Base-by-base conservation (phyloP, 2,797 vertebrate species). In the Acanthis flammea region DNA sequence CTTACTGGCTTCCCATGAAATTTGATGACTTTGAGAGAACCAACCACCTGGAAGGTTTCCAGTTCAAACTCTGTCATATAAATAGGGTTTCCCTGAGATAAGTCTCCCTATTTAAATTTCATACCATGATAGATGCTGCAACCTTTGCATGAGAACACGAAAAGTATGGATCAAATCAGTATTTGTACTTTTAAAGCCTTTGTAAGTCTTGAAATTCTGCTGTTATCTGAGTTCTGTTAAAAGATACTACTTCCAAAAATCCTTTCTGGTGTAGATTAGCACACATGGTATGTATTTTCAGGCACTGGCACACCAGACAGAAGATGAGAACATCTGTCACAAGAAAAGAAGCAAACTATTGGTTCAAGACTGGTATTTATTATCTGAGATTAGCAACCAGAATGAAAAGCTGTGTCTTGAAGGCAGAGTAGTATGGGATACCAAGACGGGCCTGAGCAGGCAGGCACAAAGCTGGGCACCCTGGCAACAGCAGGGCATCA, bases 281-380 rank as follows among this genome's bases (percentile, higher is more conserved):
- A 2, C 1, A 3, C 1, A 2, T 16, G 19, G 47, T 44, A 50
- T 0, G 1, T 45, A 37, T 73, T 70, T 76, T 45, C 21, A 68
- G 47, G 25, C 33, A 65, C 9, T 22, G 25, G 10, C 21, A 51
- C 19, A 23, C 12, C 16, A 48, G 10, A 27, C 21, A 42, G 58
- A 60, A 60, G 10, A 41, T n/a, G 7, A 42, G n/a, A 76, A 28
- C 10, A 47, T 33, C 17, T 27, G 19, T 41, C 24, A 66, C 0
- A 1, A 55, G 31, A 39, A 58, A 77, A 58, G 13, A 61, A 83
- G 4, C 3, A 57, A 83, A 24, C 8, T 57, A 1, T 42, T 58
- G 1, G 58, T 71, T 81, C 25, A 86, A 55, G 33, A 45, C 7
- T 63, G 28, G 2, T 65, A 14, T 72, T 37, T 66, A 13, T 62